phyloP scores from a whole-genome alignment of 2,797 vertebrate genomes.

The Parambassis ranga region DNA sequence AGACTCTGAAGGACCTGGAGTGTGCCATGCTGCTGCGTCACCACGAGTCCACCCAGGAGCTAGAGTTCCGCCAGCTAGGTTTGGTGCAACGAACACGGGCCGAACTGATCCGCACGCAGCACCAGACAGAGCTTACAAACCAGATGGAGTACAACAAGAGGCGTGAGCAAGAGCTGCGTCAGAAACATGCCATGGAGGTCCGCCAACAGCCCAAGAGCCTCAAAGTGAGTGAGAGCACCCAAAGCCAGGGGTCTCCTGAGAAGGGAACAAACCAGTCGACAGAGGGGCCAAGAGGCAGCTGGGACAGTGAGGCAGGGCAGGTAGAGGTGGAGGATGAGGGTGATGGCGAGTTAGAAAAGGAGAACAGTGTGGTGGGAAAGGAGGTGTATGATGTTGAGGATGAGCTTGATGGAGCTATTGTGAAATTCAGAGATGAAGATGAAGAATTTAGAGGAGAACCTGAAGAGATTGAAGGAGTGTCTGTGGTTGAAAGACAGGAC shows the following conservation, averaged over 20 bases:
- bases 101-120: conserved; percentile 92
- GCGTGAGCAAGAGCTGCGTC: conserved; percentile 90
- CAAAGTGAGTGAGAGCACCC: conserved; percentile 87
- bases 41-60: conserved; percentile 92
- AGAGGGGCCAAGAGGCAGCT: conserved; percentile 18
- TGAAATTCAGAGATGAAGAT: conserved; percentile 7
- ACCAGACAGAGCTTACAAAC: conserved; percentile 94
- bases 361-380: not conserved
- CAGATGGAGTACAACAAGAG: conserved; percentile 96
- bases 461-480: conserved; percentile 8
- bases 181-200: conserved; percentile 92
- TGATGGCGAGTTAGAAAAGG: conserved; percentile 8
- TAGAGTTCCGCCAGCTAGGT: conserved; percentile 90
- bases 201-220: conserved; percentile 96
- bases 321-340: conserved; percentile 15
- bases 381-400: conserved; percentile 18
- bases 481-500: conserved; percentile 37
- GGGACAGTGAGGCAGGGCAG: conserved; percentile 25
- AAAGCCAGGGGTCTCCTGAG: conserved; percentile 50
- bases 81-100: conserved; percentile 89
- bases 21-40: conserved; percentile 91
- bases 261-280: conserved; percentile 30
- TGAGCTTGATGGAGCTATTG: conserved; percentile 13
- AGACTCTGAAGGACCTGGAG: conserved; percentile 93
- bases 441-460: not conserved